phyloP scores from a whole-genome alignment of 1,140 invertebrate species.

The Philotrypesis tridentata region DNA sequence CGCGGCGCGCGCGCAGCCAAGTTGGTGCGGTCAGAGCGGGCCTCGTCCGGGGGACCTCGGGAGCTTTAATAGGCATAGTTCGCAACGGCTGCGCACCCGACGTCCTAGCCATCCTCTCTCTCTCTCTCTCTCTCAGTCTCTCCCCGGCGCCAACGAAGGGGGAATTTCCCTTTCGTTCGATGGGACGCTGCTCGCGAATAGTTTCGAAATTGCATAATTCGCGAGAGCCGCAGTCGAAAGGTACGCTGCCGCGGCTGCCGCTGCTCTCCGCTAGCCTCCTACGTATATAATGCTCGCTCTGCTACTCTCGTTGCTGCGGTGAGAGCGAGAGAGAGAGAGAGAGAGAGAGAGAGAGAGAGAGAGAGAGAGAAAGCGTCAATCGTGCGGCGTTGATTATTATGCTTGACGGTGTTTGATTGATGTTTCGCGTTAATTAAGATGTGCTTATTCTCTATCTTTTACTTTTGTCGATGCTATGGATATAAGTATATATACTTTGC shows the following conservation, averaged over 20 bases:
- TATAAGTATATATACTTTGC: no score
- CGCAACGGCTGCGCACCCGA: not conserved
- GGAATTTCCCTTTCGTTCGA: conserved; percentile 33
- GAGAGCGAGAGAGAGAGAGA: not conserved
- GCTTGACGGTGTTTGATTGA: no score
- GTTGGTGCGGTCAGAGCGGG: conserved; percentile 27
- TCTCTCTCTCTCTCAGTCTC: no score
- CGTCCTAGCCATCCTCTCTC: not conserved
- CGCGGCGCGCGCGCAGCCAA: no score
- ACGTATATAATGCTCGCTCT: not conserved
- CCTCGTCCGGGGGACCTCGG: not conserved
- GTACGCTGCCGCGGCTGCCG: not conserved
- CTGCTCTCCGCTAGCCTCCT: not conserved
- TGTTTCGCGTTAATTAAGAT: no score
- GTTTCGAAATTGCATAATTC: conserved; percentile 42
- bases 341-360: not conserved
- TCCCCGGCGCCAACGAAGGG: not conserved
- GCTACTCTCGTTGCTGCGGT: not conserved
- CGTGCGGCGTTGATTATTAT: not conserved
- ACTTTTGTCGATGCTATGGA: no score
- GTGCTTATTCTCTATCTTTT: no score
- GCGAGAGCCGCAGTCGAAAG: not conserved
- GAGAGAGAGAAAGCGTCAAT: not conserved
- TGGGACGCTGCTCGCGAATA: conserved; percentile 16
- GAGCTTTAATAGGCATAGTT: conserved; percentile 41